phyloP scores from a whole-genome alignment of 2,797 vertebrate species.

The Columba guinea region DNA sequence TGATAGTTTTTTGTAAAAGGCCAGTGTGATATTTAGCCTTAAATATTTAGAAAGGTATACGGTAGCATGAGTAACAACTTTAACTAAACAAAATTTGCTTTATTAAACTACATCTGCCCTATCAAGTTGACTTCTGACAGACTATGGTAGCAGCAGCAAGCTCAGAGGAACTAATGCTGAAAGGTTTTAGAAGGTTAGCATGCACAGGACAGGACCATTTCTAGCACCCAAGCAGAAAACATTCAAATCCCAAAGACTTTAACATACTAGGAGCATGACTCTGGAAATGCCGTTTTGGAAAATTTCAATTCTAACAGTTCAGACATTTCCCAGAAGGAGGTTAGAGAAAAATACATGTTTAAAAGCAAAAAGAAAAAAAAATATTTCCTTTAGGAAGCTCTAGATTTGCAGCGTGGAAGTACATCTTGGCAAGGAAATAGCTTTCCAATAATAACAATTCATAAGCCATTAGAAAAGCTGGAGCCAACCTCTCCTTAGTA shows the following conservation, averaged over 20 bases:
- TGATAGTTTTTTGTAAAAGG: slow-evolving; percentile 5
- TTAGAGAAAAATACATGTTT: not conserved
- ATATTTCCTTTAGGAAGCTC: not conserved
- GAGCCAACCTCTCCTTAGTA: not conserved
- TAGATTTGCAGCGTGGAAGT: not conserved
- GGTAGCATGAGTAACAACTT: not conserved
- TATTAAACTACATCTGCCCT: not conserved
- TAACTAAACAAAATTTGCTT: not conserved
- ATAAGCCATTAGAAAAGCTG: not conserved
- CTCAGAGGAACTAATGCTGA: not conserved
- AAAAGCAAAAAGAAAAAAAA: not conserved
- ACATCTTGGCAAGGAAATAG: not conserved
- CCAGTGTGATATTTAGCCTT: not conserved
- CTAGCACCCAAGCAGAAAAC: not conserved
- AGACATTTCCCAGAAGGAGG: not conserved
- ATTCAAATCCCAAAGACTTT: not conserved
- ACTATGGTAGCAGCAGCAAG: not conserved
- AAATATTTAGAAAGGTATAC: not conserved
- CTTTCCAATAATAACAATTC: not conserved
- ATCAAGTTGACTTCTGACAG: not conserved
- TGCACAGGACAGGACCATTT: not conserved
- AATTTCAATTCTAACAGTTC: not conserved
- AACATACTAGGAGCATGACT: not conserved
- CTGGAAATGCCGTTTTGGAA: not conserved
- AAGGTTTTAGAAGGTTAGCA: not conserved